Percentiles rank a stretch among this genome's conserved stretches.
phyloP scores from a whole-genome alignment of 2,888 invertebrate species.

The Ormyrus nitidulus region DNA sequence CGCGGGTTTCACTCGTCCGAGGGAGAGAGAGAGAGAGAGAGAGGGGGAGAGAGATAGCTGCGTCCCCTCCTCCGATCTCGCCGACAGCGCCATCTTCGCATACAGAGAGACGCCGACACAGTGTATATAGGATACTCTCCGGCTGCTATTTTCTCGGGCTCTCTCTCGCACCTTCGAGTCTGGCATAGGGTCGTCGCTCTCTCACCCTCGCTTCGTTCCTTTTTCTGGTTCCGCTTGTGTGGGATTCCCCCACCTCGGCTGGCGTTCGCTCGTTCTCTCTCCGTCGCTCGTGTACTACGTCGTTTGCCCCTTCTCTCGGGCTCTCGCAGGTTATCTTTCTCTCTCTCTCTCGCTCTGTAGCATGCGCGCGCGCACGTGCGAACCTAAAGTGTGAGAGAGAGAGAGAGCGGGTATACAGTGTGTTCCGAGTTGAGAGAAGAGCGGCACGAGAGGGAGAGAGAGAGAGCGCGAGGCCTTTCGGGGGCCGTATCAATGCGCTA shows the following conservation, averaged over 20 bases:
- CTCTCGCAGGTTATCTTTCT: background rate
- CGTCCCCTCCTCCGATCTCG: no score
- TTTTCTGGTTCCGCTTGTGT: conserved; percentile 6
- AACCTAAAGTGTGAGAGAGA: background rate
- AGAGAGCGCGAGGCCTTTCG: background rate
- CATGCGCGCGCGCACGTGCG: conserved; percentile 56
- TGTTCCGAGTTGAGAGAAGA: background rate
- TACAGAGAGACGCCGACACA: background rate
- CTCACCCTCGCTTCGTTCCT: conserved; percentile 22
- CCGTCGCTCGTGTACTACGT: no score
- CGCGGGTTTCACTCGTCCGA: conserved; percentile 57
- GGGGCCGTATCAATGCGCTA: background rate
- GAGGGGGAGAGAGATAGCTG: background rate
- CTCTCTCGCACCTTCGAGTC: conserved; percentile 25
- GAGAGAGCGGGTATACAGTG: background rate
- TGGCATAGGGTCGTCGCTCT: conserved; percentile 1
- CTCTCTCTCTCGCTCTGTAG: conserved; percentile 43
- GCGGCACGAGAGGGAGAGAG: background rate
- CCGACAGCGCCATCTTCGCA: background rate
- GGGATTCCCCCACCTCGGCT: background rate
- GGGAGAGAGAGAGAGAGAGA: no score
- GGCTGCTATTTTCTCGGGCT: conserved; percentile 49
- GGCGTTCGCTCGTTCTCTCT: background rate
- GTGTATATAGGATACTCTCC: no score
- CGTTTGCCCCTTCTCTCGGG: no score